Evolutionary conservation across 2,888 invertebrate species (phyloP).

Genomic region (Resseliella maxima): DNA sequence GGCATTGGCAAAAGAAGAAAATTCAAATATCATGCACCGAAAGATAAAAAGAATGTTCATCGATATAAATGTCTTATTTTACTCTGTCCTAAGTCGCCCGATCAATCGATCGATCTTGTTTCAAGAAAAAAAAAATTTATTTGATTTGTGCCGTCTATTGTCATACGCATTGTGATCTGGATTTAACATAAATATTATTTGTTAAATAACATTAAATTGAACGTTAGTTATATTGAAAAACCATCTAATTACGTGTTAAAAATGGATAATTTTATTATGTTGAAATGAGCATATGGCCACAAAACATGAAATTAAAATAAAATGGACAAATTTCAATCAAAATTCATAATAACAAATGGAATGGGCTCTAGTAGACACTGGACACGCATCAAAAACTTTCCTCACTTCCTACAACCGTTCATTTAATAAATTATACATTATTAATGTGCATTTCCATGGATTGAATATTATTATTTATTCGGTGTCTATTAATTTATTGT

Average conservation of each 20-base stretch:
- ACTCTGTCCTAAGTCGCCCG: neutral
- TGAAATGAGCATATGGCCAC: neutral
- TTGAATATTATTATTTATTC: neutral
- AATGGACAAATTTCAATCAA: neutral
- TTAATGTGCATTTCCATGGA: neutral
- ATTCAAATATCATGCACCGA: neutral
- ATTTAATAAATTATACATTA: neutral
- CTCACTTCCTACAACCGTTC: neutral
- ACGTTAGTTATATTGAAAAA: neutral
- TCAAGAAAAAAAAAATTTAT: neutral
- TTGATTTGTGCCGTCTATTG: neutral
- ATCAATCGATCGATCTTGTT: neutral
- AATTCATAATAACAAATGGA: neutral
- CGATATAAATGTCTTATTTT: neutral
- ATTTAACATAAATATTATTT: neutral
- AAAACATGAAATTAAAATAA: neutral
- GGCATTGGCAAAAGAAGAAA: neutral
- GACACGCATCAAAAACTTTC: neutral
- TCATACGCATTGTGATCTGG: neutral
- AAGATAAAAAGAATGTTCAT: neutral
- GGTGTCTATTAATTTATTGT: constrained; percentile 13
- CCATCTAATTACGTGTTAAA: neutral
- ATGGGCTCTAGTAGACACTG: neutral
- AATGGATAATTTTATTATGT: neutral
- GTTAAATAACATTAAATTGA: neutral